Evolutionary conservation across 2,797 vertebrate species (phyloP).

Genomic region (Acropternis orthonyx): DNA sequence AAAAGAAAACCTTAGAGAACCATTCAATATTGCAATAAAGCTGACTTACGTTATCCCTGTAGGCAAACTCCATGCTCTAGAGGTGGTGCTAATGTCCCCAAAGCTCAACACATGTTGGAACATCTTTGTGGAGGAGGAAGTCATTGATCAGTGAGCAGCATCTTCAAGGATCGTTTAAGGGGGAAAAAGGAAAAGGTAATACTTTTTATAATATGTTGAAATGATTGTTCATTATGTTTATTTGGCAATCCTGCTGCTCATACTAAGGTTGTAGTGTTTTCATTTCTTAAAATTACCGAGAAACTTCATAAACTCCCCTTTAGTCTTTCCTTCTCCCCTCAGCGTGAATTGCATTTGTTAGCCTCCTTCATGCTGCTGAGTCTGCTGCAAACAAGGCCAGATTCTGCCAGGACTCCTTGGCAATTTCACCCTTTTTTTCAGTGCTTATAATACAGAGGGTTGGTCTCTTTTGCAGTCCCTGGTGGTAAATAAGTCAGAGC

Average conservation of each 20-base stretch:
- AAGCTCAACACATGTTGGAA: conserved; percentile 59
- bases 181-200: conserved; percentile 57
- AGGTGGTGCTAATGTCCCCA: conserved; percentile 59
- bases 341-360: background rate
- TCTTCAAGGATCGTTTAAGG: conserved; percentile 45
- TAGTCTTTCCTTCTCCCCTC: background rate
- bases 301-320: background rate
- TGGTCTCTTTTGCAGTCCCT: background rate
- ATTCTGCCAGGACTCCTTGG: background rate
- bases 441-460: background rate
- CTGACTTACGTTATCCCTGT: conserved; percentile 57
- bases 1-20: conserved; percentile 64
- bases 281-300: conserved; percentile 14
- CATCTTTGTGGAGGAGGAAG: conserved; percentile 62
- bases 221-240: conserved; percentile 21
- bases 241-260: conserved; percentile 62
- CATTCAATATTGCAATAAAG: conserved; percentile 57
- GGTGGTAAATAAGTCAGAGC: background rate
- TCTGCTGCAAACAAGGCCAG: background rate
- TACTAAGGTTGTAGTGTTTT: conserved; percentile 38
- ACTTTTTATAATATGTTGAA: conserved; percentile 21
- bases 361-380: background rate
- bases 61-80: conserved; percentile 63
- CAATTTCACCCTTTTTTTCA: background rate
- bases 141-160: conserved; percentile 51